Evolutionary conservation across 2,113 vertebrate species (phyloP).

Genomic region (Scolopax mira): DNA sequence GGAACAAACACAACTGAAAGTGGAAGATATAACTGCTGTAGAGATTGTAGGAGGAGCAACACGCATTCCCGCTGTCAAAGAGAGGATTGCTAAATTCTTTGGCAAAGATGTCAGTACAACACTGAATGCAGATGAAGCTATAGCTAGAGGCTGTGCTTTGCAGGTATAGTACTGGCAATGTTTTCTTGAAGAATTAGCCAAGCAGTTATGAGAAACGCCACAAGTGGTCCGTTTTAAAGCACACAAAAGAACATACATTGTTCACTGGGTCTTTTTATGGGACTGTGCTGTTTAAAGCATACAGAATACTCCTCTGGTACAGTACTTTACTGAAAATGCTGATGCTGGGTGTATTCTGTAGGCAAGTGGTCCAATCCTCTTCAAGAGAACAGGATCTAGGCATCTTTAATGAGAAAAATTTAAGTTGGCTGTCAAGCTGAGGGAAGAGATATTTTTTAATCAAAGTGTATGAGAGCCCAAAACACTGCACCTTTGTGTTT

Average conservation of each 20-base stretch:
- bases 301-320: neutral
- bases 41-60: slow-evolving; percentile 84
- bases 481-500: neutral
- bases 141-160: slow-evolving; percentile 79
- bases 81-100: slow-evolving; percentile 81
- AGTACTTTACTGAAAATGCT: neutral
- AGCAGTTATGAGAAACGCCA: neutral
- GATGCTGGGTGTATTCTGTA: neutral
- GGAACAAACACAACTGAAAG: slow-evolving; percentile 74
- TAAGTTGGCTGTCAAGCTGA: neutral
- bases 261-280: neutral
- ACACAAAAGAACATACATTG: fast-evolving
- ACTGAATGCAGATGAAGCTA: slow-evolving; percentile 83
- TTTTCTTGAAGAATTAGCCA: neutral
- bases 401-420: neutral
- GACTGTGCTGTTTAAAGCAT: neutral
- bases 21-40: slow-evolving; percentile 75
- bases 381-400: neutral
- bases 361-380: neutral
- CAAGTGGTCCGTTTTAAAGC: neutral
- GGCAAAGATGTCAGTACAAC: slow-evolving; percentile 81
- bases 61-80: slow-evolving; percentile 80
- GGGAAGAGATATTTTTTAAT: neutral
- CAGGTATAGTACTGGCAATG: slow-evolving; percentile 66
- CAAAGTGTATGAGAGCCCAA: neutral